A percentile compares a stretch with the other conserved stretches of the same genome.
Evolutionary conservation across 2,797 vertebrate genomes (phyloP).

Genomic region (Hippocampus kuda): DNA sequence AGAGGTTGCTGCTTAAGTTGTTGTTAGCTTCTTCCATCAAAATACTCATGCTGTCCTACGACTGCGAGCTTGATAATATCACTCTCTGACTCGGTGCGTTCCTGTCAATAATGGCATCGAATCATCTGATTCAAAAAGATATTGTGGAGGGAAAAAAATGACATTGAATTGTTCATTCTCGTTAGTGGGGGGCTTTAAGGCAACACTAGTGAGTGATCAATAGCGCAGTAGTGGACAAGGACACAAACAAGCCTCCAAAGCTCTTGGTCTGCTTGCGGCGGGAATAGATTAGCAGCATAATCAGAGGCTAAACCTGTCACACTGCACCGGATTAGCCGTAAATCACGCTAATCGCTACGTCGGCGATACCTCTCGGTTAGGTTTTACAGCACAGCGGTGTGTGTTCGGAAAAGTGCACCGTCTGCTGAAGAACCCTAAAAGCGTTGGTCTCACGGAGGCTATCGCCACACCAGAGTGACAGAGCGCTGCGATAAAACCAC

Average conservation of each 20-base stretch:
- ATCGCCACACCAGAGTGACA: neutral
- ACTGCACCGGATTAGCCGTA: slow-evolving; percentile 48
- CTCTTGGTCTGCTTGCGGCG: slow-evolving; percentile 30
- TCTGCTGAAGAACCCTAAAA: neutral
- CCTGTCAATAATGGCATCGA: neutral
- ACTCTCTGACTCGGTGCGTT: neutral
- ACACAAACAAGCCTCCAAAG: slow-evolving; percentile 46
- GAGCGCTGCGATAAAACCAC: neutral
- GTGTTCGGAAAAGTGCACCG: neutral
- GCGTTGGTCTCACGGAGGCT: neutral
- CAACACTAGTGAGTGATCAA: slow-evolving; percentile 39
- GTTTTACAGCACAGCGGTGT: neutral
- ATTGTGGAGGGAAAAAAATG: neutral
- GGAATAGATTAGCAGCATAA: slow-evolving; percentile 55
- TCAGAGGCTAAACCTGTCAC: slow-evolving; percentile 51
- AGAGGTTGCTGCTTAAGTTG: neutral
- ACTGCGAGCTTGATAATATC: neutral
- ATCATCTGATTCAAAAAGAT: neutral
- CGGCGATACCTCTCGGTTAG: slow-evolving; percentile 12
- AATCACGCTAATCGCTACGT: slow-evolving; percentile 43
- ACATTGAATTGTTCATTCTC: neutral
- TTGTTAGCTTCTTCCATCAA: neutral
- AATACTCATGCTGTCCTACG: neutral
- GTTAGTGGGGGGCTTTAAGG: neutral
- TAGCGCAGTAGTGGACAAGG: slow-evolving; percentile 27